Conservation (phyloP, 1,140 invertebrate species). For the Subanguina moxae region DNA sequence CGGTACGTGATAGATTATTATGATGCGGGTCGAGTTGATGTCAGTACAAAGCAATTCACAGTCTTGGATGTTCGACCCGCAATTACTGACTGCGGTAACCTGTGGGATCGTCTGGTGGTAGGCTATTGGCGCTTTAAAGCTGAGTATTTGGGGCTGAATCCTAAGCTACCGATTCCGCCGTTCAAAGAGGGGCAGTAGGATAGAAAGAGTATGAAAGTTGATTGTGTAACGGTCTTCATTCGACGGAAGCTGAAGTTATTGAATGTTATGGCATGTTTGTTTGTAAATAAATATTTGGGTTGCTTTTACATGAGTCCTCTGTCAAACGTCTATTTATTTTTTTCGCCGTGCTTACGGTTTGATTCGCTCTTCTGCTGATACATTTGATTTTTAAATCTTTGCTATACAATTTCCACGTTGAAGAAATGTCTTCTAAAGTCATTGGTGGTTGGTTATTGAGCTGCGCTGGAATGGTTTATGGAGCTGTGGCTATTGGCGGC, state of each 20-base stretch:
- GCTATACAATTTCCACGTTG: constrained; percentile 60
- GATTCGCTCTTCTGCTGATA: no score
- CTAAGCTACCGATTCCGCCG: constrained; percentile 51
- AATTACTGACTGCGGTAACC: constrained; percentile 82
- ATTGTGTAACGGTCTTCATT: not conserved
- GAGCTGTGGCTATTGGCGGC: constrained; percentile 63
- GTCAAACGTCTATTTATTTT: not conserved
- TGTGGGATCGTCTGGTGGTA: constrained; percentile 94
- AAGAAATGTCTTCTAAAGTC: constrained; percentile 5
- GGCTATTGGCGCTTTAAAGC: constrained; percentile 67
- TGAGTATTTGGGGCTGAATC: constrained; percentile 44
- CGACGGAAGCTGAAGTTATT: not conserved
- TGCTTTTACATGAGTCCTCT: no score
- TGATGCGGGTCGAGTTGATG: constrained; percentile 75
- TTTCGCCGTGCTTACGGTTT: no score
- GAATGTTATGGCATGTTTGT: no score
- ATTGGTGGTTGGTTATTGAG: constrained; percentile 63
- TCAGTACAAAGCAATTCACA: constrained; percentile 72
- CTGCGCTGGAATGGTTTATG: constrained; percentile 64
- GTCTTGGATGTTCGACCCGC: constrained; percentile 94
- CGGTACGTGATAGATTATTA: constrained; percentile 98
- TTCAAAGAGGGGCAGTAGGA: constrained; percentile 24
- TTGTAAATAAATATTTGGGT: no score
- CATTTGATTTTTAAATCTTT: no score
- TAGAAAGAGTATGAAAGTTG: not conserved